Percentiles rank a stretch among this genome's conserved stretches.
phyloP scores from a whole-genome alignment of 2,888 invertebrate genomes.

The Torymus texanus region DNA sequence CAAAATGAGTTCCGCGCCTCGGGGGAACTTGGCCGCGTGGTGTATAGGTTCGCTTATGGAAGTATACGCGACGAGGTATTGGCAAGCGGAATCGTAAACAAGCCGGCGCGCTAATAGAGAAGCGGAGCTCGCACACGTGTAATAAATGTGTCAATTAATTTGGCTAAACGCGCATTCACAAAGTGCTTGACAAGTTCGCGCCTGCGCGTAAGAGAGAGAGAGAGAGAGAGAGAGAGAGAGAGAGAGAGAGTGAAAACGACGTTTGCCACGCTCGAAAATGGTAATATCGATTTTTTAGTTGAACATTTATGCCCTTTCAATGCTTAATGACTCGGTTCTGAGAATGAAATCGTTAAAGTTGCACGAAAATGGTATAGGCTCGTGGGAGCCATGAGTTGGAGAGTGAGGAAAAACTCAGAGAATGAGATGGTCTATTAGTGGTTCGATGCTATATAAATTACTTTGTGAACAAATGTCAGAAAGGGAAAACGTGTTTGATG shows the following conservation, averaged over 20 bases:
- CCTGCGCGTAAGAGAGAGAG: too few relatives aligned
- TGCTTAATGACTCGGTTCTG: neutral
- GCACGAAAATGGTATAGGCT: neutral
- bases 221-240: too few relatives aligned
- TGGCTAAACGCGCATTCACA: neutral
- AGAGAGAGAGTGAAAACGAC: too few relatives aligned
- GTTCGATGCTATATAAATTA: too few relatives aligned
- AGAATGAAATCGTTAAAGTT: neutral
- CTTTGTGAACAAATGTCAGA: too few relatives aligned
- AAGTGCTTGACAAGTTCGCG: too few relatives aligned
- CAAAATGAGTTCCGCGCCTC: slow-evolving; percentile 11
- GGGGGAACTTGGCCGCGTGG: neutral
- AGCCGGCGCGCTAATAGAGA: neutral
- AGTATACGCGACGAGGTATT: neutral
- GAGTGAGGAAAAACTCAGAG: too few relatives aligned
- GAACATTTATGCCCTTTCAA: neutral
- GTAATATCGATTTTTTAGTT: too few relatives aligned
- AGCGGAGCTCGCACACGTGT: neutral
- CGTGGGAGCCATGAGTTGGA: too few relatives aligned
- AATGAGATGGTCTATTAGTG: too few relatives aligned
- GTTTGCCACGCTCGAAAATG: too few relatives aligned
- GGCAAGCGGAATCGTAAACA: slow-evolving; percentile 23
- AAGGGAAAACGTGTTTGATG: too few relatives aligned
- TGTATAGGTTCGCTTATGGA: neutral
- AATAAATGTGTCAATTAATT: slow-evolving; percentile 33